phyloP scores from a whole-genome alignment of 1,140 invertebrate genomes.

The Lasaia peninsularis region DNA sequence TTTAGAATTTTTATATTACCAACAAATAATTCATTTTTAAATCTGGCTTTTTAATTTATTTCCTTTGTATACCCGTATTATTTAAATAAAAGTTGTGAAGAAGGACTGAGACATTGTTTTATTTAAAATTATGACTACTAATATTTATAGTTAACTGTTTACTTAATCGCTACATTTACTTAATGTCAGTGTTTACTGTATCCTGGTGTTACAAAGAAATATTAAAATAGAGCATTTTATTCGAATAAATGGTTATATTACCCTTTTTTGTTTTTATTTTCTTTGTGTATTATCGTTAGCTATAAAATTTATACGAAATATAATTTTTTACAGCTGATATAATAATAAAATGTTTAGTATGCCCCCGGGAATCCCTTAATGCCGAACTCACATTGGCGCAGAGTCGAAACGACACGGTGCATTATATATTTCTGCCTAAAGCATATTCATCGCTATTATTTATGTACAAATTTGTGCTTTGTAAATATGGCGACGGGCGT shows the following conservation, averaged over 20 bases:
- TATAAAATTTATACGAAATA: too few relatives aligned
- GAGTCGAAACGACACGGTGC: too few relatives aligned
- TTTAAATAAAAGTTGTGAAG: slow-evolving; percentile 68
- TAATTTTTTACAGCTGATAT: too few relatives aligned
- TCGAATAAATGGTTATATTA: slow-evolving; percentile 75
- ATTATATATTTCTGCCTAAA: too few relatives aligned
- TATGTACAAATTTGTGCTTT: too few relatives aligned
- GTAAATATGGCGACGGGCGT: too few relatives aligned
- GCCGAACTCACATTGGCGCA: too few relatives aligned
- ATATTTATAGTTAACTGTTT: slow-evolving; percentile 49
- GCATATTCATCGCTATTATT: too few relatives aligned
- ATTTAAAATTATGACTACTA: slow-evolving; percentile 42
- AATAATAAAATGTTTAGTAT: too few relatives aligned
- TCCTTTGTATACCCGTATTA: slow-evolving; percentile 75
- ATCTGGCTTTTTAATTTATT: slow-evolving; percentile 75
- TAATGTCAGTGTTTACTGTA: slow-evolving; percentile 63
- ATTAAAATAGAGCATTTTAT: slow-evolving; percentile 71
- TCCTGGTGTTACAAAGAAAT: slow-evolving; percentile 73
- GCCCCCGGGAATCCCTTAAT: too few relatives aligned
- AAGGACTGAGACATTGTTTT: slow-evolving; percentile 72
- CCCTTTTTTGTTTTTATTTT: slow-evolving; percentile 49
- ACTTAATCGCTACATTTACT: slow-evolving; percentile 59
- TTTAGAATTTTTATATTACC: slow-evolving; percentile 77
- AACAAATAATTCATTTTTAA: slow-evolving; percentile 72
- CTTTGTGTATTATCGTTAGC: slow-evolving; percentile 22